Base-by-base conservation (phyloP, 2,888 invertebrate genomes). In the Philereme transversata region DNA sequence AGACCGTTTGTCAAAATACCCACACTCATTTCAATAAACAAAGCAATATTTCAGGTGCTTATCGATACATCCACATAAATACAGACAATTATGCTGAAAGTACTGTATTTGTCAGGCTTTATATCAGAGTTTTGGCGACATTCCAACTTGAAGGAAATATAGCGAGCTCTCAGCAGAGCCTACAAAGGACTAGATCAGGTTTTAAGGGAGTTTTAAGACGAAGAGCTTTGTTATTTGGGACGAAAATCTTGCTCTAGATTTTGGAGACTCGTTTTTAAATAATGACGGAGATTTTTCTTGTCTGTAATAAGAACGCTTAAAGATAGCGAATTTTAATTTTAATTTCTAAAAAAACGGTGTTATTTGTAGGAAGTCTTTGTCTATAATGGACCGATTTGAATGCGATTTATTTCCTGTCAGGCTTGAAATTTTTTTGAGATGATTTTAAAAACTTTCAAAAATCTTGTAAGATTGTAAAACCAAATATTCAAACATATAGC, bases 91-190 rank as follows among this genome's bases (percentile, higher is more conserved):
- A 47, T 8, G 2, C 22, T 7, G 7, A 8, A 57, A 38, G 50
- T 44, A 57, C 44, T 45, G 36, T 45, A 57, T 56, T 56, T 56
- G 50, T 33, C 38, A 46, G 44, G 46, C 8, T 46, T 45, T 57
- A 38, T 49, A 49, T 51, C 50, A 22, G 44, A 11, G 5, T 33
- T 47, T 47, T 57, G 56, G 56, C 56, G 7, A n/a, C n/a, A 34
- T 33, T 57, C 56, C 57, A 57, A 57, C 51, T 57, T 46, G 51
- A n/a, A 50, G 55, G n/a, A 57, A 38, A 44, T 44, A 56, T 22
- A 9, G 44, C 22, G n/a, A 8, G 11, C 38, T 22, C 9, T 41
- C 34, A 9, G 47, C 47, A 34, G 10, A 44, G 44, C 11, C 33
- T 8, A 47, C 33, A 34, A 47, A 47, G 34, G 47, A 34, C 47